Base-by-base conservation (phyloP, 1,140 invertebrate genomes). In the Triops cancriformis region DNA sequence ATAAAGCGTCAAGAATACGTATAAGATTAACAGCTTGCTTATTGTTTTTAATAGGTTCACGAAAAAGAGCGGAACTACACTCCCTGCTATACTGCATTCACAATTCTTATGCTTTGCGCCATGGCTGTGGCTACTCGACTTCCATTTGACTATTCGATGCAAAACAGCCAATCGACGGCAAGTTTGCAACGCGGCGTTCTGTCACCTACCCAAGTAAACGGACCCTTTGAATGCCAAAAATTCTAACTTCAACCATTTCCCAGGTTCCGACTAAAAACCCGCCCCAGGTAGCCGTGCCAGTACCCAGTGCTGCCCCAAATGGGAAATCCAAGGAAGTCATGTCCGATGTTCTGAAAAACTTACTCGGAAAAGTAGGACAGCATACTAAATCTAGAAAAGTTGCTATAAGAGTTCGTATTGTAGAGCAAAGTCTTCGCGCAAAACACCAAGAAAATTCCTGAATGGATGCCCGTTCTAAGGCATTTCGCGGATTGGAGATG, bases 51-150 rank as follows among this genome's bases (percentile, higher is more conserved):
- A 10, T 43, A 79, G 91, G 90, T 0, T 1, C 91, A 94, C 80
- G 89, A 90, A 77, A 90, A 91, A 83, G 96, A 98, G 83, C 96
- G 98, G 82, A 99, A 99, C 84, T 99, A 99, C 84, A 98, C 95
- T 4, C 95, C 98, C 73, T 99, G 97, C 85, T 99, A 99, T 85
- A 94, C 96, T 0, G 96, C 96, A 18, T 99, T 98, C 86, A 95
- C 95, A 27, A 86, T 91, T 3, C 87, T 99, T 1, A 99, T 99
- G 96, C 92, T 94, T 1, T 94, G 94, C 76, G 96, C 97, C 1
- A 88, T 98, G 18, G 92, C 97, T 37, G 93, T 94, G 11, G 96
- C 97, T 0, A 96, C 96, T 0, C 95, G 96, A 86, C 86, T 91
- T 77, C 84, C 81, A 80, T 89, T 87, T 80, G 83, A 84, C 72